These are phyloP conservation scores for Prunella fulvescens DNA, from an alignment of 2,113 vertebrate species.

Conservation along the genomic window DNA sequence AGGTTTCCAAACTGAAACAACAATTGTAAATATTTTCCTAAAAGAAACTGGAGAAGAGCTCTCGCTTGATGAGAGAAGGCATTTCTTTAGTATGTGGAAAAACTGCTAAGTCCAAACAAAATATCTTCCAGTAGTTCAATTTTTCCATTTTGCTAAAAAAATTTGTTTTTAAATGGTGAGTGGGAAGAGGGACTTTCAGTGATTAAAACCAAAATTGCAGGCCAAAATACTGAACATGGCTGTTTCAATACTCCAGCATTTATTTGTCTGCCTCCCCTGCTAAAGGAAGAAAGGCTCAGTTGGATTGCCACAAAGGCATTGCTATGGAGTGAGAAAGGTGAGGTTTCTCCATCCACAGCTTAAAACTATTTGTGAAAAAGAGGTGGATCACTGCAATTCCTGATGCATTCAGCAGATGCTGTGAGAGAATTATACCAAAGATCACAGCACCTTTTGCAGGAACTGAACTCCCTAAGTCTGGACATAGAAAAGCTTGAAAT, in stretches of 20 bases:
- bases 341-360: background rate
- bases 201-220: background rate
- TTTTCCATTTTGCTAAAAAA: constrained; percentile 5
- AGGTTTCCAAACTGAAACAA: constrained; percentile 20
- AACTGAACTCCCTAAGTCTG: background rate
- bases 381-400: background rate
- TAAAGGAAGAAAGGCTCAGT: background rate
- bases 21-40: constrained; percentile 40
- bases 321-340: background rate
- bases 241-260: background rate
- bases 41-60: background rate
- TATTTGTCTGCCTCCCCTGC: background rate
- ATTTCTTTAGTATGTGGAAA: constrained; percentile 16
- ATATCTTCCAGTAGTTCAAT: background rate
- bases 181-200: background rate
- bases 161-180: background rate
- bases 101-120: constrained; percentile 22
- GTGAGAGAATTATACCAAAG: background rate
- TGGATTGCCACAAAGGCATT: background rate
- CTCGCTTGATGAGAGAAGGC: background rate
- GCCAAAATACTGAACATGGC: background rate
- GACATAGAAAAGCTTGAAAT: background rate
- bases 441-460: background rate
- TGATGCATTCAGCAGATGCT: background rate
- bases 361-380: background rate